Base-by-base conservation (phyloP, 2,113 vertebrate genomes). In the Istiophorus platypterus region DNA sequence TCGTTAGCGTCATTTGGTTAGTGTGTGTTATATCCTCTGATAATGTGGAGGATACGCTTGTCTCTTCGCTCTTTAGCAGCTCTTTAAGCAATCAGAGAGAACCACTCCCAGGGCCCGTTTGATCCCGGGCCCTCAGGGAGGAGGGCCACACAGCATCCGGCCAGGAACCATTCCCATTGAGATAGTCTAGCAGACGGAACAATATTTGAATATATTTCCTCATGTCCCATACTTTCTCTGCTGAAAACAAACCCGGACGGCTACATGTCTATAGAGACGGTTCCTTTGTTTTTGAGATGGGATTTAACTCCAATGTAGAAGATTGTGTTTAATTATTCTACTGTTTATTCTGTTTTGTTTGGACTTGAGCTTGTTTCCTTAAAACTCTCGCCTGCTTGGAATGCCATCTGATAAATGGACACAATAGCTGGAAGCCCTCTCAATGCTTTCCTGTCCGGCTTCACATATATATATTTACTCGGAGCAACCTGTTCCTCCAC, bases 351-450 rank as follows among this genome's bases (percentile, higher is more conserved):
- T 77, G 80, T 81, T 82, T 83, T 88, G 69, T 59, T 88, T 85
- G 84, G 80, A 78, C 41, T 76, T 47, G 61, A 47, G 49, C 56
- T 61, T 26, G 54, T 80, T 86, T 72, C 37, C 9, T 85, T 80
- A 81, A 70, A 78, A 61, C n/a, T 18, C 41, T 34, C 47, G 31
- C 49, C 54, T 54, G 66, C 39, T 58, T 80, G 69, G 86, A 88
- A 90, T 80, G 42, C 56, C 68, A 31, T 61, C 68, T 45, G 66
- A 85, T 89, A 90, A 93, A 86, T 42, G 69, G 31, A 84, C 20
- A 95, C 94, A 95, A 95, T 96, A 85, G 87, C 79, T 78, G 95
- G 95, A 96, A 94, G 92, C 82, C 57, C 67, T 79, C 26, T 80
- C 66, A 56, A 11, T 17, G 63, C 65, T 89, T 91, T 89, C 91